Evolutionary conservation across 1,140 invertebrate genomes (phyloP).

Genomic region (Drosophila serrata): DNA sequence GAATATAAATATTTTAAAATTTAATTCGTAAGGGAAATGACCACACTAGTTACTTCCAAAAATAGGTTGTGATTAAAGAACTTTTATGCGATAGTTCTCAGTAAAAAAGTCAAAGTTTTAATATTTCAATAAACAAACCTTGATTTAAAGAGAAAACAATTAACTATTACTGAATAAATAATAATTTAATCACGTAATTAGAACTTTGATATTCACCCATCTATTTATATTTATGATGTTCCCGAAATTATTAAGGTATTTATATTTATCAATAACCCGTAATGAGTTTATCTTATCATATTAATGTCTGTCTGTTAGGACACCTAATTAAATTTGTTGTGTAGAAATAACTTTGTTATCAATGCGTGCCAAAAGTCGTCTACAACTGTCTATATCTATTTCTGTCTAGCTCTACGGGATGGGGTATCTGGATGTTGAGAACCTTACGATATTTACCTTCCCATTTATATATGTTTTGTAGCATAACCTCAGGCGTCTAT

Average conservation of each 20-base stretch:
- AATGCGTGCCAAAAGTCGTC: slow-evolving; percentile 5
- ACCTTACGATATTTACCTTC: background rate
- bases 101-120: background rate
- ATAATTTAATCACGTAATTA: background rate
- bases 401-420: background rate
- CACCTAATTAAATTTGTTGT: slow-evolving; percentile 13
- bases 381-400: background rate
- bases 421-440: background rate
- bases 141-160: background rate
- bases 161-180: background rate
- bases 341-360: background rate
- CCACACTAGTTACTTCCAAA: no score
- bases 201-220: background rate
- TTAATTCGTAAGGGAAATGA: background rate
- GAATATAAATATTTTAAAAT: background rate
- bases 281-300: slow-evolving; percentile 27
- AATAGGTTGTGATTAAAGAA: background rate
- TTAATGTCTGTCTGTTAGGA: background rate
- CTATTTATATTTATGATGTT: slow-evolving; percentile 10
- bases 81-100: background rate
- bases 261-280: slow-evolving; percentile 15
- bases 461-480: background rate
- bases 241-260: background rate
- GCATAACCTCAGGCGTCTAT: slow-evolving; percentile 59
- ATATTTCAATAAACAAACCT: background rate